phyloP scores from a whole-genome alignment of 2,888 invertebrate species.

The Sympetrum striolatum region DNA sequence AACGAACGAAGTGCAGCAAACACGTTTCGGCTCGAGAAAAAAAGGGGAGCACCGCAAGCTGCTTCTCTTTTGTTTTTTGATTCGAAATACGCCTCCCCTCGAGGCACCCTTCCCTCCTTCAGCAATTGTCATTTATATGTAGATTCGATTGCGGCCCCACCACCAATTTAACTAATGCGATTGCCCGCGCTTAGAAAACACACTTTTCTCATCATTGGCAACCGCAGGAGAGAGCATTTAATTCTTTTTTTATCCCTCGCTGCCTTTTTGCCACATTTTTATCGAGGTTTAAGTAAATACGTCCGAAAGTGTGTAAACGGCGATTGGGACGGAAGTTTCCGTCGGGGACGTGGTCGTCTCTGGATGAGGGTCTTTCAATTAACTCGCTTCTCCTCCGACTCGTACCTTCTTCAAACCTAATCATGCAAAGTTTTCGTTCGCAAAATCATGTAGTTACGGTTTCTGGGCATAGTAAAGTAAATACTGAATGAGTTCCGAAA shows the following conservation, averaged over 20 bases:
- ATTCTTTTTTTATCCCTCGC: constrained; percentile 20
- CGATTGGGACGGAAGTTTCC: not conserved
- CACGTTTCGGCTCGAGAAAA: not conserved
- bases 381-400: not conserved
- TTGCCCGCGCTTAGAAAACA: constrained; percentile 37
- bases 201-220: constrained; percentile 26
- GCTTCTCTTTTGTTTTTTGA: not conserved
- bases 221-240: constrained; percentile 9
- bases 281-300: not conserved
- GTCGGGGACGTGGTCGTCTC: not conserved
- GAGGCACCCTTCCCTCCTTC: not conserved
- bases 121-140: constrained; percentile 24
- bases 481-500: too few relatives aligned
- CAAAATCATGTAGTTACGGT: too few relatives aligned
- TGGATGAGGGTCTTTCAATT: not conserved
- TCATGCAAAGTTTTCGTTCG: too few relatives aligned
- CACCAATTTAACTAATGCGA: constrained; percentile 41
- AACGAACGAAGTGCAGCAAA: not conserved
- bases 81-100: not conserved
- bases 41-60: not conserved
- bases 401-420: too few relatives aligned
- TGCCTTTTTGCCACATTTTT: not conserved
- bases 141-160: constrained; percentile 20
- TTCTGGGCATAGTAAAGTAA: too few relatives aligned
- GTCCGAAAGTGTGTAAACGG: not conserved